These are phyloP conservation scores for Ranitomeya imitator DNA, from an alignment of 2,113 vertebrate genomes.

Conservation along the genomic window DNA sequence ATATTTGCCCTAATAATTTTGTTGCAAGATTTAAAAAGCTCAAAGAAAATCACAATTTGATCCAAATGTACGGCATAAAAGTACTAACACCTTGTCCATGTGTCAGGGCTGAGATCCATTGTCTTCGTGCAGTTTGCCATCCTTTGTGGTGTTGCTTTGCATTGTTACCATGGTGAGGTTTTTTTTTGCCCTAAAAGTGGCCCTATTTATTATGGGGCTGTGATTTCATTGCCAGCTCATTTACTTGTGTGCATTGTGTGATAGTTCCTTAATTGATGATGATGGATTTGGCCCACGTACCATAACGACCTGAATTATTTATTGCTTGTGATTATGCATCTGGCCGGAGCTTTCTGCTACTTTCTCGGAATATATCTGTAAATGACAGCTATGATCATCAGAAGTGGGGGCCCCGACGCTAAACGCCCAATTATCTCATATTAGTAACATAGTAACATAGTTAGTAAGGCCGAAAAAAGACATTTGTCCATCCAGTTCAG, in stretches of 20 bases:
- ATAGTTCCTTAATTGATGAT: conserved; percentile 14
- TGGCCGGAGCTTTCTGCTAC: neutral
- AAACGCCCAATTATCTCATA: too few relatives aligned
- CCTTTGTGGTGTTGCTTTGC: neutral
- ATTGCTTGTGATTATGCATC: neutral
- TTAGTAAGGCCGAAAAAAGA: too few relatives aligned
- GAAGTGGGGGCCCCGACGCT: neutral
- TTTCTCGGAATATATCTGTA: neutral
- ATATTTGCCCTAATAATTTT: too few relatives aligned
- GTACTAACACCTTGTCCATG: too few relatives aligned
- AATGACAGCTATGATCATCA: neutral
- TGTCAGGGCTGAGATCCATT: neutral
- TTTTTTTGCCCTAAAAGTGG: neutral
- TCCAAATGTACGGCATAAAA: too few relatives aligned
- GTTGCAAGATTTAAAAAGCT: too few relatives aligned
- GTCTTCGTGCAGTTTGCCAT: too few relatives aligned
- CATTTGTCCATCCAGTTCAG: too few relatives aligned
- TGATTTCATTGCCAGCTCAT: neutral
- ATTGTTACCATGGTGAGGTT: neutral
- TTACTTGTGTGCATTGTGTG: neutral
- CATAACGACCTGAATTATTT: conserved; percentile 3
- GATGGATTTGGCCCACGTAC: neutral
- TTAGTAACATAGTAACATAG: too few relatives aligned
- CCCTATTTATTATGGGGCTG: neutral
- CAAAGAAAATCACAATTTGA: too few relatives aligned